A percentile compares a stretch with the other conserved stretches of the same genome.
These are phyloP conservation scores for Scomber japonicus DNA, from an alignment of 2,113 vertebrate species.

Conservation along the genomic window DNA sequence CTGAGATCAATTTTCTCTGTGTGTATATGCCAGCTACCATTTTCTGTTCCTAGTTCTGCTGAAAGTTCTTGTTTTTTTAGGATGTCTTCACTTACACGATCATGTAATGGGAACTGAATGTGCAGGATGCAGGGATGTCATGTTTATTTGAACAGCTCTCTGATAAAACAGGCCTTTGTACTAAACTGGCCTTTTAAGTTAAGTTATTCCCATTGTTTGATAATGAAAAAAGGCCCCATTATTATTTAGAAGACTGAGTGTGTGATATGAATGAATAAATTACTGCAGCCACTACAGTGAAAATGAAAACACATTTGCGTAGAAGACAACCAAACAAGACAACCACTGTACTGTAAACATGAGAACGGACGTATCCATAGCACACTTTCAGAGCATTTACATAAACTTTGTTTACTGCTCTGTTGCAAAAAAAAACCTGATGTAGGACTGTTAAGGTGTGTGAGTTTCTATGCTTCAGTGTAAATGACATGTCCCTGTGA, in stretches of 20 bases:
- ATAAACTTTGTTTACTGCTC: constrained; percentile 53
- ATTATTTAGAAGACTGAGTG: neutral
- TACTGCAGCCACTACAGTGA: neutral
- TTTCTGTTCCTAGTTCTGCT: constrained; percentile 10
- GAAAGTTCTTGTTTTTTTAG: constrained; percentile 27
- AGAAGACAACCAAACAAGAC: neutral
- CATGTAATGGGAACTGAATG: constrained; percentile 70
- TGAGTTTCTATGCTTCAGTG: neutral
- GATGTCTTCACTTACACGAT: constrained; percentile 58
- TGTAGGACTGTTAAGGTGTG: neutral
- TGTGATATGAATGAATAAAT: neutral
- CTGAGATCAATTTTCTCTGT: neutral
- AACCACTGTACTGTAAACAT: constrained; percentile 4
- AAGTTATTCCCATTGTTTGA: constrained; percentile 42
- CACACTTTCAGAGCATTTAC: constrained; percentile 43
- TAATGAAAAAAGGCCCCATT: constrained; percentile 22
- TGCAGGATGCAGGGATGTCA: constrained; percentile 73
- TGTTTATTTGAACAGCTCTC: constrained; percentile 84
- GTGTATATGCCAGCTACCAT: neutral
- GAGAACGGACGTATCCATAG: neutral
- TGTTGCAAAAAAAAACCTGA: constrained; percentile 35
- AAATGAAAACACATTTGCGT: neutral
- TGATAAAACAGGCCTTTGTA: constrained; percentile 65
- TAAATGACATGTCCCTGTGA: neutral
- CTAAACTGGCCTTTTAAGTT: constrained; percentile 42